Conservation (phyloP, 1,140 invertebrate genomes). For the Triops longicaudatus region DNA sequence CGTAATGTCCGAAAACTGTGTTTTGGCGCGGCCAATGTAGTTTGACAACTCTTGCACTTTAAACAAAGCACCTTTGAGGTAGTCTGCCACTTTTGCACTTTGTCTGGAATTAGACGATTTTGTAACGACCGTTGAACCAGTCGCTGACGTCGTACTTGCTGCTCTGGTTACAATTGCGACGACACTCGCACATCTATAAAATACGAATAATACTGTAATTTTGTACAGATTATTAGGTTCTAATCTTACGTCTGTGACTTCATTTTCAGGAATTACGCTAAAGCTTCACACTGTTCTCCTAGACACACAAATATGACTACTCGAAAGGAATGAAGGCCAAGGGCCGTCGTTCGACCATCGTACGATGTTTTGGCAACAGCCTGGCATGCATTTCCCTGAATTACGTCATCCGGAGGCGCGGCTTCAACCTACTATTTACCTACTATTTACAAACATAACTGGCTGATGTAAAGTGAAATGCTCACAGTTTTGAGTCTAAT, state of each 20-base stretch:
- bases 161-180: background rate
- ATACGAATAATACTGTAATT: background rate
- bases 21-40: background rate
- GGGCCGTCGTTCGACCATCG: background rate
- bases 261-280: background rate
- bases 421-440: background rate
- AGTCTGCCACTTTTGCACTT: background rate
- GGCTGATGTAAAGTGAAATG: background rate
- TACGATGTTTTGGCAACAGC: background rate
- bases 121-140: background rate
- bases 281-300: background rate
- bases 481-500: background rate
- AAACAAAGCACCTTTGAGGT: background rate
- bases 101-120: background rate
- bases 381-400: background rate
- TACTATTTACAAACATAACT: background rate
- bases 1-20: background rate
- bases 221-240: background rate
- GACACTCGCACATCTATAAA: background rate
- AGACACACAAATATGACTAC: background rate
- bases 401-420: background rate
- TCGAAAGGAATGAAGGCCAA: background rate
- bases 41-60: constrained; percentile 6
- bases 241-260: background rate
- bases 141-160: background rate